Percentiles rank a stretch among this genome's conserved stretches.
Evolutionary conservation across 2,113 vertebrate species (phyloP).

Genomic region (Thamnophis sirtalis): DNA sequence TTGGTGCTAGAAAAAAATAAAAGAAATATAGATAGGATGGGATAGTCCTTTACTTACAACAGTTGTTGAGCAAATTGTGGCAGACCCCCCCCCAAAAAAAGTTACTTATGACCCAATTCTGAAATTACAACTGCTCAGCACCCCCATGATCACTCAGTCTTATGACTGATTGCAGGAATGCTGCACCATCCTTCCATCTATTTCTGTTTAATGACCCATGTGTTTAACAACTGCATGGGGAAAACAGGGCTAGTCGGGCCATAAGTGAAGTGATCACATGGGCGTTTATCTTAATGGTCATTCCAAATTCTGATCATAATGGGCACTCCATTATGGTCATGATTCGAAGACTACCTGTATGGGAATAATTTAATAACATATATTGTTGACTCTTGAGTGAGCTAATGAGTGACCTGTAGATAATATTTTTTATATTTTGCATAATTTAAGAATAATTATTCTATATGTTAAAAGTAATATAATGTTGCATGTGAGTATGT

Average conservation of each 20-base stretch:
- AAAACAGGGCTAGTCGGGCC: background rate
- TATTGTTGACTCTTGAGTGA: background rate
- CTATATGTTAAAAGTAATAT: background rate
- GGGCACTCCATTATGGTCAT: background rate
- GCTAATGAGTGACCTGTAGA: background rate
- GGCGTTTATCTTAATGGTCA: background rate
- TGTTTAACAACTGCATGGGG: background rate
- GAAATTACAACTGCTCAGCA: background rate
- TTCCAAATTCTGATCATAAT: background rate
- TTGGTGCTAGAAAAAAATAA: background rate
- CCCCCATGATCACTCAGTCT: background rate
- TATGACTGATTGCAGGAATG: background rate
- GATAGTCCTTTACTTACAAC: background rate
- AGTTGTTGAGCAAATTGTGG: background rate
- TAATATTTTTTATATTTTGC: background rate
- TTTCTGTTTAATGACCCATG: background rate
- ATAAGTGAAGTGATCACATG: background rate
- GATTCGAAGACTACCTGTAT: background rate
- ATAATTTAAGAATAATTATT: background rate
- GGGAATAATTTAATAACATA: background rate
- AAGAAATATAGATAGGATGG: background rate
- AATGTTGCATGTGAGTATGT: background rate
- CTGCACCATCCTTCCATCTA: background rate
- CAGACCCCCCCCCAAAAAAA: background rate
- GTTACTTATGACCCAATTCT: background rate